Evolutionary conservation across 2,797 vertebrate species (phyloP), one percentile per base, ranked within the genome.

Genomic region (Myripristis murdjan): DNA sequence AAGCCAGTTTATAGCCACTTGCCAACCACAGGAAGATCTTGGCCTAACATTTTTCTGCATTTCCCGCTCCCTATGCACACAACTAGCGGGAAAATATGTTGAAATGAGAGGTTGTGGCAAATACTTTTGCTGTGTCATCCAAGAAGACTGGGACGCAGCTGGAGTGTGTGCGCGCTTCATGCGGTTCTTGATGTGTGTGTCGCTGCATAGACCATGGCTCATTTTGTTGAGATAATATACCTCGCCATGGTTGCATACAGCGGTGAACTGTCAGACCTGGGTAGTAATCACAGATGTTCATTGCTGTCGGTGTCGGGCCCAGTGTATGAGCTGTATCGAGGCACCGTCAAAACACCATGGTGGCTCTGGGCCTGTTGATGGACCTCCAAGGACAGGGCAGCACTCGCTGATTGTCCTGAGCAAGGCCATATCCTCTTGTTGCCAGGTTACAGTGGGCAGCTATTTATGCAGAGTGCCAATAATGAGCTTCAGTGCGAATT

Each of bases 31-130:
- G n/a, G n/a, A n/a, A n/a, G n/a, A n/a, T n/a, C n/a, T n/a, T n/a
- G n/a, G n/a, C n/a, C n/a, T n/a, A n/a, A n/a, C n/a, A n/a, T n/a
- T n/a, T n/a, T n/a, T n/a, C n/a, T n/a, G n/a, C n/a, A n/a, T n/a
- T n/a, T n/a, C n/a, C n/a, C n/a, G n/a, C n/a, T n/a, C n/a, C n/a
- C n/a, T n/a, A n/a, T n/a, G n/a, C n/a, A n/a, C n/a, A n/a, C n/a
- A n/a, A n/a, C 10, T 33, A 37, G 6, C 8, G 9, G 26, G 55
- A 62, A 64, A 80, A 77, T 77, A 73, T 75, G 74, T 63, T 77
- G 71, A 75, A 85, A 73, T 64, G 58, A 73, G 54, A 67, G 64
- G 73, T 85, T 73, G 56, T 11, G 51, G 59, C 55, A 63, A 57
- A 61, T 44, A n/a, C 49, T 44, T 54, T 14, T 15, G 51, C 49